Percentiles rank a stretch among this genome's conserved stretches.
phyloP scores from a whole-genome alignment of 2,888 invertebrate genomes.

The Trichogramma evanescens region DNA sequence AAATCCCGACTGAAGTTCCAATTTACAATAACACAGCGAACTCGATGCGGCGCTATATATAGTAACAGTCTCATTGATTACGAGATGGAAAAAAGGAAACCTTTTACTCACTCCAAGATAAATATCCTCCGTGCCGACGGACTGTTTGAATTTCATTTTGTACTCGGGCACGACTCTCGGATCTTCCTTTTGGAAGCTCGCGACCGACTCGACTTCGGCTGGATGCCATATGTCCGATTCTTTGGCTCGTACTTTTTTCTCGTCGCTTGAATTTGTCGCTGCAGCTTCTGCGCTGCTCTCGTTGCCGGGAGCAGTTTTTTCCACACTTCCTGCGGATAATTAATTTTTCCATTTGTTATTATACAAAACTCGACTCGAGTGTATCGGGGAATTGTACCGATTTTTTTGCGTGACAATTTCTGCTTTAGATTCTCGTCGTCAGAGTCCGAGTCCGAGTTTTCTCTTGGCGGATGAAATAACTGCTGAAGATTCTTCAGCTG shows the following conservation, averaged over 20 bases:
- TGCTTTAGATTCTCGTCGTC: constrained; percentile 39
- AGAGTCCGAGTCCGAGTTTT: constrained; percentile 36
- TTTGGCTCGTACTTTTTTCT: constrained; percentile 39
- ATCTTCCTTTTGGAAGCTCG: constrained; percentile 43
- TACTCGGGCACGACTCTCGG: constrained; percentile 65
- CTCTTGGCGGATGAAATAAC: constrained; percentile 34
- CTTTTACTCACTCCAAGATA: constrained; percentile 62
- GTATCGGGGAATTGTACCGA: constrained; percentile 27
- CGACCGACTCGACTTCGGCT: constrained; percentile 29
- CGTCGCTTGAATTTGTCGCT: neutral
- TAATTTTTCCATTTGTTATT: too few relatives aligned
- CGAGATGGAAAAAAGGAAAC: too few relatives aligned
- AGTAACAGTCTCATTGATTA: too few relatives aligned
- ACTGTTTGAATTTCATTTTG: constrained; percentile 76
- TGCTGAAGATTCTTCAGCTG: constrained; percentile 38
- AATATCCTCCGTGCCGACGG: constrained; percentile 77
- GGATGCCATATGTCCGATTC: constrained; percentile 43
- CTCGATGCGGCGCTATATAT: too few relatives aligned
- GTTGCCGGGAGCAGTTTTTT: too few relatives aligned
- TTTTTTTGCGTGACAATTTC: constrained; percentile 29
- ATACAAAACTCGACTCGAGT: neutral
- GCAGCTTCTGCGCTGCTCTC: too few relatives aligned
- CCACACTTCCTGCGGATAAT: too few relatives aligned
- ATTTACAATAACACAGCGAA: too few relatives aligned
- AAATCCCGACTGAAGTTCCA: too few relatives aligned